phyloP scores from a whole-genome alignment of 1,140 invertebrate species.

The Holcopasites calliopsidis region DNA sequence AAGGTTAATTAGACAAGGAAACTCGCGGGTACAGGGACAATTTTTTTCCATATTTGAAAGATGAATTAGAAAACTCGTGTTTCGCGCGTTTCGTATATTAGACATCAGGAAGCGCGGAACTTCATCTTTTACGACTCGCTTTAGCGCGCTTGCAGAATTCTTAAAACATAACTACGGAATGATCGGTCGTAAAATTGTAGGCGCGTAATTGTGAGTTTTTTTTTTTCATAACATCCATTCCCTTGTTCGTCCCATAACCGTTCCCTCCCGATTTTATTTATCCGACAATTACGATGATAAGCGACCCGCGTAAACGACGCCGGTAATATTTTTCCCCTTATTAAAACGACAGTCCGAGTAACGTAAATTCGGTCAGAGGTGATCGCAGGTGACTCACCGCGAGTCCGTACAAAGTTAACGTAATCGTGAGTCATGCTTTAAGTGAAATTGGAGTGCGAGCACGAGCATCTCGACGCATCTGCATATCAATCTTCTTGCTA shows the following conservation, averaged over 20 bases:
- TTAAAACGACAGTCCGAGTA: neutral
- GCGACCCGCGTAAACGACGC: neutral
- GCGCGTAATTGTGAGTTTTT: neutral
- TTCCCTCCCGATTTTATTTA: neutral
- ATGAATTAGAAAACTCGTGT: no score
- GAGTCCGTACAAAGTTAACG: constrained; percentile 33
- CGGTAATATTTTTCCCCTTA: neutral
- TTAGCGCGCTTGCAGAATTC: neutral
- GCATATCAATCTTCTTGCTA: constrained; percentile 37
- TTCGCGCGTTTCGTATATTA: neutral
- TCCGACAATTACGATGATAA: neutral
- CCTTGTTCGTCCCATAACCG: neutral
- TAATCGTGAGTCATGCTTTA: constrained; percentile 26
- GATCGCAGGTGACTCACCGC: constrained; percentile 5
- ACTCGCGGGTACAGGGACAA: neutral
- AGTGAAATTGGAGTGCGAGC: constrained; percentile 37
- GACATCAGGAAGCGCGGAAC: no score
- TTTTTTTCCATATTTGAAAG: no score
- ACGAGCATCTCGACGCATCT: constrained; percentile 34
- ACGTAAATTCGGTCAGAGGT: constrained; percentile 17
- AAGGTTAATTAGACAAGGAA: constrained; percentile 16
- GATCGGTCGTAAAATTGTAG: constrained; percentile 33
- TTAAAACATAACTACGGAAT: constrained; percentile 24
- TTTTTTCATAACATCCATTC: neutral
- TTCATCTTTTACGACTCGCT: constrained; percentile 27